Conservation (phyloP, 2,888 invertebrate species). For the Callinectes sapidus region DNA sequence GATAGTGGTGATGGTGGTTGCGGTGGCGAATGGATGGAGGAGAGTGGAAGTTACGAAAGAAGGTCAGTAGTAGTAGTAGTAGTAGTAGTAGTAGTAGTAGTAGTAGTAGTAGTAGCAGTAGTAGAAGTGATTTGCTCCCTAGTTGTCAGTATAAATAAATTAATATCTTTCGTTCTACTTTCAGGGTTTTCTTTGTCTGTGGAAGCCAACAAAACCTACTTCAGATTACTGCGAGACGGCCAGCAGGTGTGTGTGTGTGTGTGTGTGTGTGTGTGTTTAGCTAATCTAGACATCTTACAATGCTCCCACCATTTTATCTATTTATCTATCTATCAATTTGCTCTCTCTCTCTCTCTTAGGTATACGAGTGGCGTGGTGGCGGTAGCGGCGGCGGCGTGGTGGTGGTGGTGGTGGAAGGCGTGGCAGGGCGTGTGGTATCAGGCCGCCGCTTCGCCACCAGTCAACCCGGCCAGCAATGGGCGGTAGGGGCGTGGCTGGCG, state of each 20-base stretch:
- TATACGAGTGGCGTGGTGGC: background rate
- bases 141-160: too few species aligned
- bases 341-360: too few species aligned
- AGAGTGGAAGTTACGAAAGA: background rate
- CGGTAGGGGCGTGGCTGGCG: background rate
- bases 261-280: constrained; percentile 24
- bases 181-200: background rate
- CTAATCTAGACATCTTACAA: too few species aligned
- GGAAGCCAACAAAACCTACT: background rate
- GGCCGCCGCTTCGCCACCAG: background rate
- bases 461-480: background rate
- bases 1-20: background rate
- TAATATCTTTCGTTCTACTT: background rate
- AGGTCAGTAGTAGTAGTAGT: background rate
- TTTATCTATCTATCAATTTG: too few species aligned
- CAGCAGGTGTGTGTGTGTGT: constrained; percentile 16
- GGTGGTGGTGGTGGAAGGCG: background rate
- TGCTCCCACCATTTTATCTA: background rate
- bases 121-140: background rate
- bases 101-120: background rate
- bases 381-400: background rate
- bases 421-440: background rate
- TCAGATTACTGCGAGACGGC: background rate
- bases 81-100: background rate
- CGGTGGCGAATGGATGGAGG: background rate